These are phyloP conservation scores for Ommatoiulus sabulosus DNA, from an alignment of 2,888 invertebrate species.

Conservation along the genomic window DNA sequence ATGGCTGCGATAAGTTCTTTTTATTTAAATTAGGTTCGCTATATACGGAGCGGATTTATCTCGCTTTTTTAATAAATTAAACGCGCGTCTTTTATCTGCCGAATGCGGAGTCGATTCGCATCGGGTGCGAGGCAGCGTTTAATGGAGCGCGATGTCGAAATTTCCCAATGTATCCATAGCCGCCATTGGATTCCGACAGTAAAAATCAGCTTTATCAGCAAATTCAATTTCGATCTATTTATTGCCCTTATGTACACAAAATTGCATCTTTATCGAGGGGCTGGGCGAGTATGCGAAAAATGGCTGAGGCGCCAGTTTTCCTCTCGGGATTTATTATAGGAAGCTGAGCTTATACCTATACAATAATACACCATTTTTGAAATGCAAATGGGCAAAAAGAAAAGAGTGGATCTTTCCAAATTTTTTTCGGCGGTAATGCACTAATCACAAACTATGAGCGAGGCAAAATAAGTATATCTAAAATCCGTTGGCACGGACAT, in stretches of 20 bases:
- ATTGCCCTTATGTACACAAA: conserved; percentile 36
- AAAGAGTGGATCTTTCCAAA: not conserved
- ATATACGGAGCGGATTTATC: not conserved
- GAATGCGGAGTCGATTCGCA: not conserved
- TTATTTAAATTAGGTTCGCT: conserved; percentile 32
- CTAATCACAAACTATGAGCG: too few species aligned
- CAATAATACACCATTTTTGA: not conserved
- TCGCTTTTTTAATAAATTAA: conserved; percentile 14
- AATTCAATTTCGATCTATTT: conserved; percentile 43
- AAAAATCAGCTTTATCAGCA: conserved; percentile 32
- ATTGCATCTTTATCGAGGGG: conserved; percentile 4
- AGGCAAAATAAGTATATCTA: too few species aligned
- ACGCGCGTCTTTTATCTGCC: not conserved
- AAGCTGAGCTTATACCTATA: not conserved
- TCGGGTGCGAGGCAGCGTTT: not conserved
- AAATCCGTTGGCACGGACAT: too few species aligned
- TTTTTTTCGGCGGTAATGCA: too few species aligned
- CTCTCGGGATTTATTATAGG: not conserved
- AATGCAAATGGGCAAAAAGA: not conserved
- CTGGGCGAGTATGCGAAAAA: not conserved
- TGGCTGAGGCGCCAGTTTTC: not conserved
- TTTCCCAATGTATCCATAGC: not conserved
- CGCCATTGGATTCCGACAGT: not conserved
- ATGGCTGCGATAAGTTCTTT: conserved; percentile 1
- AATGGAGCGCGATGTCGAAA: not conserved